Conservation (phyloP, 2,113 vertebrate species). For the Delphinapterus leucas region DNA sequence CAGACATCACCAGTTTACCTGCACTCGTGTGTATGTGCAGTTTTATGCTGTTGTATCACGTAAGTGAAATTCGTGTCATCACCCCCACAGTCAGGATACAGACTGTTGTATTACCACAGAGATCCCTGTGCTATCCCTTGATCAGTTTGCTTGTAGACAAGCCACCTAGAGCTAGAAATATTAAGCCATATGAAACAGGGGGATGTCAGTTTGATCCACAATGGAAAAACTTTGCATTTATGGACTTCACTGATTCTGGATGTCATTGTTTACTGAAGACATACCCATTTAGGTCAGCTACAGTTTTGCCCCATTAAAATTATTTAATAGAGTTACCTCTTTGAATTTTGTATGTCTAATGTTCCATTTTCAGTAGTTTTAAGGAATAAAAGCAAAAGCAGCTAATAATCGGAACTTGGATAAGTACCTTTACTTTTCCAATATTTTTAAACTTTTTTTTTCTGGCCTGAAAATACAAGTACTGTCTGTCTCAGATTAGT, state of each 20-base stretch:
- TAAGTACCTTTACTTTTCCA: not conserved
- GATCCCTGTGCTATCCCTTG: not conserved
- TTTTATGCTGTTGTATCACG: not conserved
- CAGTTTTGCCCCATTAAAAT: not conserved
- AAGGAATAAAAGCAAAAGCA: not conserved
- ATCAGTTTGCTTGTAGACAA: not conserved
- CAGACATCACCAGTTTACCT: not conserved
- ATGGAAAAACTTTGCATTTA: not conserved
- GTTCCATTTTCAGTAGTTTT: not conserved
- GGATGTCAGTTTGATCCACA: not conserved
- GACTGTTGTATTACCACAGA: not conserved
- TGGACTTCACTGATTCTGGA: not conserved
- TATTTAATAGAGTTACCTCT: not conserved
- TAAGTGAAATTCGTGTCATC: not conserved
- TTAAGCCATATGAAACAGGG: not conserved
- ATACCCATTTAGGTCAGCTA: not conserved
- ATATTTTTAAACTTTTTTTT: not conserved
- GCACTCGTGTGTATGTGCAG: not conserved
- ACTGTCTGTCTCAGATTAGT: not conserved
- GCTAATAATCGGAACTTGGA: not conserved
- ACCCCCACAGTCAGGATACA: not conserved
- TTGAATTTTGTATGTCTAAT: not conserved
- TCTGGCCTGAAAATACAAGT: not conserved
- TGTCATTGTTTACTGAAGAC: not conserved
- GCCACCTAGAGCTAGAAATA: not conserved